Conservation (phyloP, 2,797 vertebrate genomes). For the Helarctos malayanus region DNA sequence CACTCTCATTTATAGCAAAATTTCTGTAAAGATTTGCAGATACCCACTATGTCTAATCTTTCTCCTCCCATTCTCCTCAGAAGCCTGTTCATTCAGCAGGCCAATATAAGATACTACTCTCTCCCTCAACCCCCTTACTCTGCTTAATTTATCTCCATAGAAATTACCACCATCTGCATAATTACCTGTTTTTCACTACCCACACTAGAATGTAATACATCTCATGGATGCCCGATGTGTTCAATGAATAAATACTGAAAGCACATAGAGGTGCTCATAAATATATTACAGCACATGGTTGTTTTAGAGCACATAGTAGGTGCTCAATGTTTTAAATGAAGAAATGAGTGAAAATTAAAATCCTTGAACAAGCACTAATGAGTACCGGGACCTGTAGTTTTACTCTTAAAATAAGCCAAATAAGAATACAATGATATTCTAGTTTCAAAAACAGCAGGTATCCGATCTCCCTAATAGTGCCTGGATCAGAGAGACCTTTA, state of each 20-base stretch:
- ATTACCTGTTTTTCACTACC: not conserved
- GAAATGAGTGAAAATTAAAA: constrained; percentile 24
- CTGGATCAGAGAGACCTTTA: not conserved
- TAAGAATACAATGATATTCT: not conserved
- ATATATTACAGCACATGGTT: not conserved
- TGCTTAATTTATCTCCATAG: not conserved
- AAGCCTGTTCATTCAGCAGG: not conserved
- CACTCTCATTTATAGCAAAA: not conserved
- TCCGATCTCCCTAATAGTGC: not conserved
- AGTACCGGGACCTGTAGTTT: not conserved
- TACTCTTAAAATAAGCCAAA: not conserved
- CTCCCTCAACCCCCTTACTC: not conserved
- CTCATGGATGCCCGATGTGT: not conserved
- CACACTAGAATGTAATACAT: not conserved
- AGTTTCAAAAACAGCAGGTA: not conserved
- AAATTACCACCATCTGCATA: not conserved
- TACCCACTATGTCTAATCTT: not conserved
- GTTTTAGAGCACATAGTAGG: not conserved
- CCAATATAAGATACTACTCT: not conserved
- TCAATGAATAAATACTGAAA: not conserved
- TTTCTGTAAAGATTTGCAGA: not conserved
- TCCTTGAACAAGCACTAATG: not conserved
- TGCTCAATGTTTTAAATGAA: not conserved
- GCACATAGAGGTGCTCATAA: not conserved
- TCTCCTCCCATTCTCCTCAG: not conserved